Percentiles rank a stretch among this genome's conserved stretches.
Conservation (phyloP, 2,888 invertebrate genomes). For the Entomobrya multifasciata region DNA sequence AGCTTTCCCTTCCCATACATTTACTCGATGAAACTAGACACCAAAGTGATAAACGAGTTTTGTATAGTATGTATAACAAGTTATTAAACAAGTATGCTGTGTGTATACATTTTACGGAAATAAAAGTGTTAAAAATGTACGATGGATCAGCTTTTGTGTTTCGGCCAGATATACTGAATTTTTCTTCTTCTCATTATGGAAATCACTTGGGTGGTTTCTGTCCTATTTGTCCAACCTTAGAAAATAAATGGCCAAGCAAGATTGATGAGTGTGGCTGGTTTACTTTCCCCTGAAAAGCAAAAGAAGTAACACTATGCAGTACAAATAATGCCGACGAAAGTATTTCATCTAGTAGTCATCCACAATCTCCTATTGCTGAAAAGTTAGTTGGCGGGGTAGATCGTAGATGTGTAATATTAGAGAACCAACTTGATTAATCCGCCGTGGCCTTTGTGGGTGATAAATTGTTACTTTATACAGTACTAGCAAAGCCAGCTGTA, state of each 20-base stretch:
- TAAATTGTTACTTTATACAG: constrained; percentile 31
- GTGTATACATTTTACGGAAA: too few relatives aligned
- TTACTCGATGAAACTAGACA: too few relatives aligned
- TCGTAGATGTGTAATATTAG: neutral
- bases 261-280: constrained; percentile 34
- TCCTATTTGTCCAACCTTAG: constrained; percentile 6
- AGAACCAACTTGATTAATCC: constrained; percentile 19
- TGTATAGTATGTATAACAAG: too few relatives aligned
- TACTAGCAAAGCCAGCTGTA: too few relatives aligned
- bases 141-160: neutral
- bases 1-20: too few relatives aligned
- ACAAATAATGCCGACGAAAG: neutral
- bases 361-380: neutral
- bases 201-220: constrained; percentile 14
- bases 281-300: neutral
- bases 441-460: neutral
- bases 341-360: neutral
- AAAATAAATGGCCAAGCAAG: constrained; percentile 34
- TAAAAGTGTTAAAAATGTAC: too few relatives aligned
- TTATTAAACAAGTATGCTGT: too few relatives aligned
- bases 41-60: neutral
- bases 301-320: neutral
- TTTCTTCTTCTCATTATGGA: constrained; percentile 28
- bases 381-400: neutral
- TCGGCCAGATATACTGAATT: neutral